Percentiles rank a stretch among this genome's conserved stretches.
Conservation (phyloP, 2,113 vertebrate species). For the Sarotherodon lohbergeri region DNA sequence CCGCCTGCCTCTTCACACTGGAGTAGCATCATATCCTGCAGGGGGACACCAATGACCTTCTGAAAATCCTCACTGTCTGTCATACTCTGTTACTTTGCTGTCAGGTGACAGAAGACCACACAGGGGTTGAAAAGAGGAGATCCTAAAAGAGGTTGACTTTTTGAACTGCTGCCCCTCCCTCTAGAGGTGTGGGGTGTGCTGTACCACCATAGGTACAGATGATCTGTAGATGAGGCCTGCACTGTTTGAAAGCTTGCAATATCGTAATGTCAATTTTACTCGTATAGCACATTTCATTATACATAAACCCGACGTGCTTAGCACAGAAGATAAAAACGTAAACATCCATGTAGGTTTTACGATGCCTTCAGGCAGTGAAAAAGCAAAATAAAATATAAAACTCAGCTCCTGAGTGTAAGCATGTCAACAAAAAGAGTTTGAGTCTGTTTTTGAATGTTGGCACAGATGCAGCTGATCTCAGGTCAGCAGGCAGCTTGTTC, state of each 20-base stretch:
- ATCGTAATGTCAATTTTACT: not conserved
- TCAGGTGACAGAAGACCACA: not conserved
- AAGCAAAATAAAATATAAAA: not conserved
- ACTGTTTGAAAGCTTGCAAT: not conserved
- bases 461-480: not conserved
- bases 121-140: not conserved
- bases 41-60: not conserved
- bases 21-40: not conserved
- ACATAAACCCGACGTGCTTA: accelerated
- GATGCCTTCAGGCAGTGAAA: not conserved
- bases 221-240: not conserved
- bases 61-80: not conserved
- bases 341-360: not conserved
- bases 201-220: not conserved
- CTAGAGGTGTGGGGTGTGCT: not conserved
- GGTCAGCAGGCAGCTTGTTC: not conserved
- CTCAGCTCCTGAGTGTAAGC: not conserved
- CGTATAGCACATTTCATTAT: not conserved
- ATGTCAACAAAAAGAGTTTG: accelerated
- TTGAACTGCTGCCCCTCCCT: not conserved
- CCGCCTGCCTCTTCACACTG: not conserved
- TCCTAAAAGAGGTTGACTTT: not conserved
- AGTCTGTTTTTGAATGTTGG: not conserved
- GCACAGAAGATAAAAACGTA: not conserved
- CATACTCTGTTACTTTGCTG: not conserved